Evolutionary conservation across 1,140 invertebrate genomes (phyloP).

Genomic region (Aphidius ervi): DNA sequence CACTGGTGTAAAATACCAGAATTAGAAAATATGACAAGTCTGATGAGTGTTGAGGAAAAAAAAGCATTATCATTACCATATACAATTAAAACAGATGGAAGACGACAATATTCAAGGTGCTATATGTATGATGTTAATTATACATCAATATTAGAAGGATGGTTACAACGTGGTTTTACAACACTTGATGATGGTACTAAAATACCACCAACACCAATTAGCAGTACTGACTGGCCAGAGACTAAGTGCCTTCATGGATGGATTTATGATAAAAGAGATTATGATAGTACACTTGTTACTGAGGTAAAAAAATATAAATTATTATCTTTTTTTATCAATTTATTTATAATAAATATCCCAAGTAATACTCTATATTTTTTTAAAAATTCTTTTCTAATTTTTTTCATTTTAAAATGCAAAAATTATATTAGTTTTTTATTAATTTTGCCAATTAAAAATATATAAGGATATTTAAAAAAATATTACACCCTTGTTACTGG

Average conservation of each 20-base stretch:
- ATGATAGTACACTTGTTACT: constrained; percentile 57
- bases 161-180: constrained; percentile 30
- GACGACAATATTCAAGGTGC: constrained; percentile 48
- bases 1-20: constrained; percentile 66
- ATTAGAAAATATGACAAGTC: constrained; percentile 50
- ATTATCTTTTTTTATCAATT: neutral
- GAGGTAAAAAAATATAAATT: constrained; percentile 48
- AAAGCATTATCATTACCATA: constrained; percentile 56
- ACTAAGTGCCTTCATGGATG: constrained; percentile 53
- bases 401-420: too few species aligned
- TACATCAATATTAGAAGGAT: constrained; percentile 44
- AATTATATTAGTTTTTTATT: too few species aligned
- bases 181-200: constrained; percentile 12
- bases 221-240: constrained; percentile 41
- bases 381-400: too few species aligned
- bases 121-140: constrained; percentile 55
- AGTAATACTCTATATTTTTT: too few species aligned
- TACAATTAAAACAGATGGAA: constrained; percentile 44
- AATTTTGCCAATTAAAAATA: too few species aligned
- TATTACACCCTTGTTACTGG: too few species aligned
- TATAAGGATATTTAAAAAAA: too few species aligned
- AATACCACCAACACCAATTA: constrained; percentile 39
- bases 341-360: too few species aligned
- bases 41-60: constrained; percentile 55
- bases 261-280: constrained; percentile 54